These are phyloP conservation scores for Meteorus sp. DNA, from an alignment of 1,140 invertebrate genomes.

Conservation along the genomic window DNA sequence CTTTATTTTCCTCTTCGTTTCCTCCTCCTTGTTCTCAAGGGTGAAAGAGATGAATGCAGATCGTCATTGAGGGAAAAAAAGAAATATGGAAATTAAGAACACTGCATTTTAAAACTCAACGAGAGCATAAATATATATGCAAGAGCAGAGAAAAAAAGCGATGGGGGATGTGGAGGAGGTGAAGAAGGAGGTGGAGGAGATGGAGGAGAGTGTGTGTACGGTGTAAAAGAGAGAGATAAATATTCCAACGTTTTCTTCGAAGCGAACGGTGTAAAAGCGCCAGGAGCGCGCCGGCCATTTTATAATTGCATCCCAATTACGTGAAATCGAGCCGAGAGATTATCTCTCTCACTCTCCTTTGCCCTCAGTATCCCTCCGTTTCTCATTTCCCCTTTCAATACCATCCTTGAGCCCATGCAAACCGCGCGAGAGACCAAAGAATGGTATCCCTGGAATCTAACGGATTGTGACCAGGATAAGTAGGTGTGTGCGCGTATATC, in stretches of 20 bases:
- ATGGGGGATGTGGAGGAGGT: background rate
- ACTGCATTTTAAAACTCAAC: background rate
- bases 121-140: background rate
- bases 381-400: background rate
- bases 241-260: slow-evolving; percentile 28
- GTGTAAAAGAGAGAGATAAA: background rate
- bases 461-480: slow-evolving; percentile 30
- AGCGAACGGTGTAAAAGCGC: slow-evolving; percentile 33
- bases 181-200: background rate
- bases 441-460: slow-evolving; percentile 45
- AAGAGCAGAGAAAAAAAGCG: background rate
- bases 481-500: slow-evolving; percentile 28
- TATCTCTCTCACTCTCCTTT: slow-evolving; percentile 12
- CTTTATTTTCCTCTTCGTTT: no score
- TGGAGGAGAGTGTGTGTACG: background rate
- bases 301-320: slow-evolving; percentile 46
- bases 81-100: background rate
- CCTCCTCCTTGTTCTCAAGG: no score
- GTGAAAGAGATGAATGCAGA: no score
- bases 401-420: slow-evolving; percentile 3
- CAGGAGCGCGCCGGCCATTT: slow-evolving; percentile 36
- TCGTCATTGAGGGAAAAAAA: background rate
- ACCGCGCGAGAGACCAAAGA: slow-evolving; percentile 19
- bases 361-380: slow-evolving; percentile 24
- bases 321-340: slow-evolving; percentile 35